A percentile compares a stretch with the other conserved stretches of the same genome.
Evolutionary conservation across 2,888 invertebrate species (phyloP).

Genomic region (Microdon myrmicae): DNA sequence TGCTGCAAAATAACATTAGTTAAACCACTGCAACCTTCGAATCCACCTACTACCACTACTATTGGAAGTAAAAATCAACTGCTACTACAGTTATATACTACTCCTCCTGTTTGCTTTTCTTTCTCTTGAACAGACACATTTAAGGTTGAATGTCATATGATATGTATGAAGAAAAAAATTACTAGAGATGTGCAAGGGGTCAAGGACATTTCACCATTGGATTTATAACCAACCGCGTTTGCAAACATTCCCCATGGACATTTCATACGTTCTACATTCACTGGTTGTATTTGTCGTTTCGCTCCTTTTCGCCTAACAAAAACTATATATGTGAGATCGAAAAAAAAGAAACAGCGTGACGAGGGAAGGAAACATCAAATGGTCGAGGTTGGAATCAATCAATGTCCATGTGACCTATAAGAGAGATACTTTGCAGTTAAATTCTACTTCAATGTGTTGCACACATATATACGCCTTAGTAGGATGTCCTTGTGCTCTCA

Average conservation of each 20-base stretch:
- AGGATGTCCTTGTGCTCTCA: not conserved
- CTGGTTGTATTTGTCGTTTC: too few relatives aligned
- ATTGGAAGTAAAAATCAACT: too few relatives aligned
- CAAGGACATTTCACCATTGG: constrained; percentile 29
- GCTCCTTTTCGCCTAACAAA: too few relatives aligned
- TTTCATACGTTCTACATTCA: constrained; percentile 2
- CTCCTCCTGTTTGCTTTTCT: too few relatives aligned
- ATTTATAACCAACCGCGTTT: constrained; percentile 28
- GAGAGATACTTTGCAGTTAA: constrained; percentile 15
- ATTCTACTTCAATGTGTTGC: constrained; percentile 5
- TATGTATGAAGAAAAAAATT: constrained; percentile 2
- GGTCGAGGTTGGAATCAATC: constrained; percentile 44
- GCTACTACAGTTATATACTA: too few relatives aligned
- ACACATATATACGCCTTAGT: not conserved
- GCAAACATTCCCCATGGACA: constrained; percentile 20
- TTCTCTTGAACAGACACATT: too few relatives aligned
- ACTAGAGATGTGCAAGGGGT: constrained; percentile 5
- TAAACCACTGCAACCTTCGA: too few relatives aligned
- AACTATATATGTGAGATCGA: not conserved
- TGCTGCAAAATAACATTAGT: constrained; percentile 4
- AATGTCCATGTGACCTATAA: constrained; percentile 28
- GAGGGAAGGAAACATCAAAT: constrained; percentile 1
- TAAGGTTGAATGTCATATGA: too few relatives aligned
- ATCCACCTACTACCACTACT: too few relatives aligned
- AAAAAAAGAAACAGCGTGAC: not conserved